These are phyloP conservation scores for Serripes groenlandicus DNA, from an alignment of 2,888 invertebrate species.

Conservation along the genomic window DNA sequence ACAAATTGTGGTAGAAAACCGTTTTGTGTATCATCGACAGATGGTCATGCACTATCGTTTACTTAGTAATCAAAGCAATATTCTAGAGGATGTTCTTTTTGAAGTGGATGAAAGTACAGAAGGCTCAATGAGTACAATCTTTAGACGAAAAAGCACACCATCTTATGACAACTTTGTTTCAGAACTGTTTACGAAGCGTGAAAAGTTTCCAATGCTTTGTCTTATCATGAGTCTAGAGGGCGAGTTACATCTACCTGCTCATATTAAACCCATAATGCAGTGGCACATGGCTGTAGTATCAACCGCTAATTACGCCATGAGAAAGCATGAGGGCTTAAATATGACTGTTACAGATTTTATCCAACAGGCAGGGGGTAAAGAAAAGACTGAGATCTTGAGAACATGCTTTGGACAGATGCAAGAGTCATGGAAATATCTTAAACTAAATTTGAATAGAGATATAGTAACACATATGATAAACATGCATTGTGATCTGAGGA, in stretches of 20 bases:
- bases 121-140: slow-evolving; percentile 14
- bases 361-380: slow-evolving; percentile 6
- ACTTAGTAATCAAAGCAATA: not conserved
- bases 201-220: slow-evolving; percentile 41
- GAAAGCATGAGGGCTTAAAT: slow-evolving; percentile 55
- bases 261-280: slow-evolving; percentile 57
- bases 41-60: not conserved
- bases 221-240: slow-evolving; percentile 30
- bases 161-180: slow-evolving; percentile 28
- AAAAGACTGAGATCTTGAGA: not conserved
- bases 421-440: slow-evolving; percentile 26
- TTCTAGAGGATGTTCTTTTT: not conserved
- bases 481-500: slow-evolving; percentile 33
- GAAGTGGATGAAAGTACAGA: not conserved
- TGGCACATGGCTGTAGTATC: slow-evolving; percentile 65
- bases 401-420: slow-evolving; percentile 23
- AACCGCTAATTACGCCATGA: slow-evolving; percentile 61
- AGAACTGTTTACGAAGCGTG: slow-evolving; percentile 24
- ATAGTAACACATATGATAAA: not conserved
- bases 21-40: slow-evolving; percentile 10
- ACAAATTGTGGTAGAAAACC: slow-evolving; percentile 7
- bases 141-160: slow-evolving; percentile 28
- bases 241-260: slow-evolving; percentile 43
- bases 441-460: not conserved
- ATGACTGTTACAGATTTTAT: slow-evolving; percentile 52